Evolutionary conservation across 2,113 vertebrate genomes (phyloP), one percentile per base, ranked within the genome.

Genomic region (Tor tambroides): DNA sequence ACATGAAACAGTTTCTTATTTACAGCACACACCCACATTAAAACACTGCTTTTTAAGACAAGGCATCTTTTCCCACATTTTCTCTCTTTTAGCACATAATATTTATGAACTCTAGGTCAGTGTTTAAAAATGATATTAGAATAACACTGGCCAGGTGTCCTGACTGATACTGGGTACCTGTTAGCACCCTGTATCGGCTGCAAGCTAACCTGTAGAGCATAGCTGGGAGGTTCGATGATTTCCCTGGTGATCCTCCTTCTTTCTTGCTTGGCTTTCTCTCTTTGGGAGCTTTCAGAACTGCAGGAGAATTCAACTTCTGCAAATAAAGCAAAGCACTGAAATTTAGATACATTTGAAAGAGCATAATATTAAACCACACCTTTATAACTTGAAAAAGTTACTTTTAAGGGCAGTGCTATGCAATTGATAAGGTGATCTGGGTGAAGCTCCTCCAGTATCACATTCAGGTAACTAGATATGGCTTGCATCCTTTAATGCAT

Each of bases 261-360:
- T 98, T 98, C 94, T 99, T 99, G 95, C 96, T 99, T 80, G 97
- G 97, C 88, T 97, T 99, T 92, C 98, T 96, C 87, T 99, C 98
- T 92, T 99, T 99, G 3, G 98, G 97, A 85, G 97, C 96, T 91
- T 97, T 96, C 89, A 99, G 93, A 92, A 99, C 96, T 83, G 96
- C 94, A 14, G 98, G 98, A 86, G 96, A 94, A 83, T 97, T 98
- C 89, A 97, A 92, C 94, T 99, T 98, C 98, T 99, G 92, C 86
- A 59, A 43, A 86, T 72, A 11, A 69, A 79, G 8, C 46, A 80
- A 2, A 65, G 17, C 0, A 9, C 80, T 63, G 5, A n/a, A 19
- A 28, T 46, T 43, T 5, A 88, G 6, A 12, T 30, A 77, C 63
- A 88, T 75, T 51, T 76, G 17, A 54, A 38, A 74, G 17, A n/a